Conservation (phyloP, 2,797 vertebrate species). For the Calcarius lapponicus region DNA sequence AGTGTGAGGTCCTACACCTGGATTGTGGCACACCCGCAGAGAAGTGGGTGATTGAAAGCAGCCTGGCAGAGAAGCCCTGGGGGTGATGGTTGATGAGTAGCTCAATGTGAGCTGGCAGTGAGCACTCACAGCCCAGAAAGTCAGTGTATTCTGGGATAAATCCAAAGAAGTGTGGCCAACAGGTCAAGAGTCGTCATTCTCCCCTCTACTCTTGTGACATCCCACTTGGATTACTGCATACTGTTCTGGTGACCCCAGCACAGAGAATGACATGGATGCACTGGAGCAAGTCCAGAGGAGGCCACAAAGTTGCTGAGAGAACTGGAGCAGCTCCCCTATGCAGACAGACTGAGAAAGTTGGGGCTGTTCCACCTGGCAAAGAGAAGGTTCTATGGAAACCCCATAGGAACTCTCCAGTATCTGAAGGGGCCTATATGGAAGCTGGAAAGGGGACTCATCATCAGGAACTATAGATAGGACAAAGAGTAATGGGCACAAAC, state of each 20-base stretch:
- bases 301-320: neutral
- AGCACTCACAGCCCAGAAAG: neutral
- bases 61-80: neutral
- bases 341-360: neutral
- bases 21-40: neutral
- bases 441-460: neutral
- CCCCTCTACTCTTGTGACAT: neutral
- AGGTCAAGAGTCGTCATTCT: accelerated
- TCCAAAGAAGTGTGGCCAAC: neutral
- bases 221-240: neutral
- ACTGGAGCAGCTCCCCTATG: neutral
- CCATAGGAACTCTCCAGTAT: neutral
- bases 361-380: neutral
- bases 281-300: neutral
- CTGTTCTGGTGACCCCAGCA: neutral
- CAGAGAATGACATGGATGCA: neutral
- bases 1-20: neutral
- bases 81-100: neutral
- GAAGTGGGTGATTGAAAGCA: neutral
- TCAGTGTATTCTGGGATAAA: neutral
- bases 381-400: neutral
- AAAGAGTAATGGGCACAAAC: neutral
- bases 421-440: neutral
- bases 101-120: accelerated
- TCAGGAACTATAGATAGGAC: neutral